A percentile compares a stretch with the other conserved stretches of the same genome.
phyloP scores from a whole-genome alignment of 2,888 invertebrate genomes.

The Seira ritae region DNA sequence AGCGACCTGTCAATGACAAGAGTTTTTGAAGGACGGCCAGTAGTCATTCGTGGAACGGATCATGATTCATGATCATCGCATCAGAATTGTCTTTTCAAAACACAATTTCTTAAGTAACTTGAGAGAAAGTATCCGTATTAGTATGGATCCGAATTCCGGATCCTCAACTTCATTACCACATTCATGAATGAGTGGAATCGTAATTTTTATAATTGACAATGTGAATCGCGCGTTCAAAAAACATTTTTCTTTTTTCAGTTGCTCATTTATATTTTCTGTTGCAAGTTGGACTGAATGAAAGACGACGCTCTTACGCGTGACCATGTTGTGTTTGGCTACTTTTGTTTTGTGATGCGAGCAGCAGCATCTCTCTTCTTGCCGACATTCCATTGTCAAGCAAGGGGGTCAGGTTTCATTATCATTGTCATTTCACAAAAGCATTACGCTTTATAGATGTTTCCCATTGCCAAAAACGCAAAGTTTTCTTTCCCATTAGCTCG shows the following conservation, averaged over 20 bases:
- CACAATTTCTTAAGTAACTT: too few species aligned
- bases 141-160: too few species aligned
- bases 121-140: too few species aligned
- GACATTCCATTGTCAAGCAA: background rate
- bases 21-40: too few species aligned
- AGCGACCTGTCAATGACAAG: too few species aligned
- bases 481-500: background rate
- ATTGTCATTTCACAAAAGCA: too few species aligned
- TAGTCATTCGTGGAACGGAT: too few species aligned
- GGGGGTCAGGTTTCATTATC: background rate
- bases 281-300: background rate
- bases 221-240: background rate
- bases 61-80: too few species aligned
- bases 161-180: too few species aligned
- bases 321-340: background rate
- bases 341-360: background rate
- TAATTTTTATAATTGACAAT: background rate
- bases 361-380: background rate
- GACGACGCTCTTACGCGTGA: conserved; percentile 16
- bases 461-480: background rate
- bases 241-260: conserved; percentile 13
- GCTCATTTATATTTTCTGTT: conserved; percentile 16
- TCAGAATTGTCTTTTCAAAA: too few species aligned
- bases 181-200: too few species aligned
- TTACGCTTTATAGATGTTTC: too few species aligned